Evolutionary conservation across 2,113 vertebrate genomes (phyloP), one percentile per base, ranked within the genome.

Genomic region (Gila orcuttii): DNA sequence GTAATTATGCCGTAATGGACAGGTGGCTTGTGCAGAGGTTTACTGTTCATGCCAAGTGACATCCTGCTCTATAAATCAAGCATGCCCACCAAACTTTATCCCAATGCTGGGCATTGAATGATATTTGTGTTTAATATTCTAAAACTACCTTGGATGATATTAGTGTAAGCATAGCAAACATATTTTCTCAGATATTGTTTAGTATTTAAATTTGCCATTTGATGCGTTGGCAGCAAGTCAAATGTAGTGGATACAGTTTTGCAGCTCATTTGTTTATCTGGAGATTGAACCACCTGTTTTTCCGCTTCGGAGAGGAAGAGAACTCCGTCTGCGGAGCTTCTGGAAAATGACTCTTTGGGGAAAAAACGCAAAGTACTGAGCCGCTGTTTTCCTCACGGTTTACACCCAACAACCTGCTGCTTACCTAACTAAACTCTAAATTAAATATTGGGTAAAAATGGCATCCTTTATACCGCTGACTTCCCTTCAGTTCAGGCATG

Each of bases 371-470:
- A 23, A 82, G 85, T 76, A 71, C 57, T 79, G 88, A 36, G 42
- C 82, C 9, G 78, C 87, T 93, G 90, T 92, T 93, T 92, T 90
- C 68, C 83, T 60, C 87, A 84, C 76, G 2, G 90, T 91, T 91
- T 90, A 89, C 83, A 42, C 83, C 80, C 73, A 64, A 66, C 82
- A 79, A 84, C 86, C 85, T 71, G 86, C 85, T 71, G 86, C 89
- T 93, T 90, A 91, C 92, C 85, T 66, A 91, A 91, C 87, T 81
- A 85, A 90, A 87, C 89, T 91, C 90, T 79, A 93, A 92, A 92
- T 91, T 82, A 94, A 93, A 93, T 78, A 87, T 66, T 7, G 52
- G 84, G 69, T 77, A 86, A 90, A 88, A 92, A 90, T 89, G 88
- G 85, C 47, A 57, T 74, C 85, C 87, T 95, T 94, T 90, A 93